phyloP scores from a whole-genome alignment of 2,113 vertebrate species.

The Chrysochloris asiatica region DNA sequence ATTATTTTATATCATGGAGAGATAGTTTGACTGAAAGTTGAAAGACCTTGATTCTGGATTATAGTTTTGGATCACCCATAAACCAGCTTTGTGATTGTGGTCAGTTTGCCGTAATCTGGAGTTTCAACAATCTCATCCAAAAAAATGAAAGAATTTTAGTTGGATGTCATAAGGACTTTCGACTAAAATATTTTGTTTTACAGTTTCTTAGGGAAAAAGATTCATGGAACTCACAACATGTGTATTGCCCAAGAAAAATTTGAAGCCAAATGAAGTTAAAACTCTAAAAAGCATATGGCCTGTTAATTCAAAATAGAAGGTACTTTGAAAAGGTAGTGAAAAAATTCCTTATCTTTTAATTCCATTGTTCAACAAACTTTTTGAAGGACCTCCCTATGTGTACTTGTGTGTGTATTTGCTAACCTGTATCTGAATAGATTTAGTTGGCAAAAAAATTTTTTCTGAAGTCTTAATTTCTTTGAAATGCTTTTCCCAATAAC shows the following conservation, averaged over 20 bases:
- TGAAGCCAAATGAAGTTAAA: background rate
- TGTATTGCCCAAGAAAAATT: background rate
- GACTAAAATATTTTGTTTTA: background rate
- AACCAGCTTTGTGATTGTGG: background rate
- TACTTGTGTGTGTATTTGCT: background rate
- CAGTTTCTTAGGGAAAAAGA: background rate
- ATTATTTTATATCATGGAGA: background rate
- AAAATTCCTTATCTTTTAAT: no score
- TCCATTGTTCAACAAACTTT: no score
- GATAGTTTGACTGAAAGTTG: background rate
- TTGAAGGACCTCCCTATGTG: no score
- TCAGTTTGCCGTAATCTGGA: background rate
- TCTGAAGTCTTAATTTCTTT: conserved; percentile 17
- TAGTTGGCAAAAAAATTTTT: background rate
- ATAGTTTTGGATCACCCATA: background rate
- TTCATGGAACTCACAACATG: background rate
- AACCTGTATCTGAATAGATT: background rate
- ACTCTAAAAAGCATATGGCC: background rate
- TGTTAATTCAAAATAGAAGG: background rate
- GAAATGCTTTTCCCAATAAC: background rate
- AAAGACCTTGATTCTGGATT: background rate
- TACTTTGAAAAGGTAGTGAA: no score
- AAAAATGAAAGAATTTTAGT: background rate
- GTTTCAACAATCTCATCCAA: background rate
- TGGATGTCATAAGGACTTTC: background rate